Conservation (phyloP, 2,888 invertebrate species). For the Chymomyza fuscimana region DNA sequence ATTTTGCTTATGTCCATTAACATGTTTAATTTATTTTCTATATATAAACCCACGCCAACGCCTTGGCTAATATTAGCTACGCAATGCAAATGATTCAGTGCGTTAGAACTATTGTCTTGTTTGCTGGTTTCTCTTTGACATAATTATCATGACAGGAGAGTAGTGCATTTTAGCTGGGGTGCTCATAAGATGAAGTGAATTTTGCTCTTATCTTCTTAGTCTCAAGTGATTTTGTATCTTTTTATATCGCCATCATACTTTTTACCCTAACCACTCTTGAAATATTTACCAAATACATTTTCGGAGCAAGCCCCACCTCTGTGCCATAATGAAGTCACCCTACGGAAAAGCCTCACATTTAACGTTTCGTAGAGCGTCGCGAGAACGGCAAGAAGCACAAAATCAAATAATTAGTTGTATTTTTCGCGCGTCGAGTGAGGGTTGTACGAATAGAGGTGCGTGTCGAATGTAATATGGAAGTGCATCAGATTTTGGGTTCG, state of each 20-base stretch:
- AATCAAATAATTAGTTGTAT: neutral
- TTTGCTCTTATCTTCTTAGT: too few relatives aligned
- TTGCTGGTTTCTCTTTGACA: neutral
- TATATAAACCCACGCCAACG: neutral
- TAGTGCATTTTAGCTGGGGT: neutral
- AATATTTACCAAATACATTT: neutral
- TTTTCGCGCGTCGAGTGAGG: neutral
- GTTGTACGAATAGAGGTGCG: neutral
- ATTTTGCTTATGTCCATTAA: neutral
- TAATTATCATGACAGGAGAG: neutral
- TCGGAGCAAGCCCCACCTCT: neutral
- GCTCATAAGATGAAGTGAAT: neutral
- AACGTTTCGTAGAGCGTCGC: neutral
- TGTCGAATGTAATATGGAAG: too few relatives aligned
- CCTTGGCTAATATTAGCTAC: neutral
- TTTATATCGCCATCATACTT: neutral
- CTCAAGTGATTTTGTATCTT: neutral
- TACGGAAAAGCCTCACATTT: neutral
- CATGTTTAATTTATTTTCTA: neutral
- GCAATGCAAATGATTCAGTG: neutral
- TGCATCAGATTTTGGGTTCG: neutral
- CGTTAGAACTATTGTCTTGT: neutral
- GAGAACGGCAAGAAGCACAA: neutral
- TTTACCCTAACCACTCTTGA: too few relatives aligned
- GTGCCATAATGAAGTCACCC: neutral